Evolutionary conservation across 2,113 vertebrate species (phyloP), one percentile per base, ranked within the genome.

Genomic region (Ibidorhyncha struthersii): DNA sequence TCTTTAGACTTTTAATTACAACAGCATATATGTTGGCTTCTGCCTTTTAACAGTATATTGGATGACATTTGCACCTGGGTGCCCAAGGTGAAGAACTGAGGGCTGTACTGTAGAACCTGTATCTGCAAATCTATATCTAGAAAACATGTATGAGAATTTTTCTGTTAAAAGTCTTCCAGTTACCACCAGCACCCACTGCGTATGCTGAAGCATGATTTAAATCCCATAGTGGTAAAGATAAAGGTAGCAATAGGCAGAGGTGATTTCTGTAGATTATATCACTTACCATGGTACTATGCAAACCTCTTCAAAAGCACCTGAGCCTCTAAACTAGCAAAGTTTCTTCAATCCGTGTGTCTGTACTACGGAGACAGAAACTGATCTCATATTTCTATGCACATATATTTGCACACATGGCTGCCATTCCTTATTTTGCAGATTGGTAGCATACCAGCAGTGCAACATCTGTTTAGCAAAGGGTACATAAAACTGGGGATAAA

Each of bases 61-160:
- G 5, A 25, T 81, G 7, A 32, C 40, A 23, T 61, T 89, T 78
- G 22, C 5, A 13, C 5, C 8, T 27, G 7, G 2, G 2, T 55
- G 22, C 41, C 63, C 36, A 59, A 14, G 20, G 11, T 53, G 19
- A 71, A 38, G 73, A 45, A 12, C 45, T 65, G 38, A 78, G 36
- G 49, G 45, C 38, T 40, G 17, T 36, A 3, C n/a, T 87, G 6
- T 10, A 38, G 73, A 32, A 89, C 18, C 55, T 66, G 8, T 38
- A 40, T 61, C 11, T 5, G 2, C 3, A 9, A 53, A 61, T 72
- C 40, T 40, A 0, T 7, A 27, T n/a, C 56, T 77, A 45, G 34
- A 49, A 86, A 69, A 80, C 11, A 12, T 1, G 2, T 9, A 4
- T 8, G 30, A 66, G 26, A 50, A 12, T 71, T 71, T 78, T 78